Evolutionary conservation across 1,140 invertebrate species (phyloP).

Genomic region (Tetraneura akinire): DNA sequence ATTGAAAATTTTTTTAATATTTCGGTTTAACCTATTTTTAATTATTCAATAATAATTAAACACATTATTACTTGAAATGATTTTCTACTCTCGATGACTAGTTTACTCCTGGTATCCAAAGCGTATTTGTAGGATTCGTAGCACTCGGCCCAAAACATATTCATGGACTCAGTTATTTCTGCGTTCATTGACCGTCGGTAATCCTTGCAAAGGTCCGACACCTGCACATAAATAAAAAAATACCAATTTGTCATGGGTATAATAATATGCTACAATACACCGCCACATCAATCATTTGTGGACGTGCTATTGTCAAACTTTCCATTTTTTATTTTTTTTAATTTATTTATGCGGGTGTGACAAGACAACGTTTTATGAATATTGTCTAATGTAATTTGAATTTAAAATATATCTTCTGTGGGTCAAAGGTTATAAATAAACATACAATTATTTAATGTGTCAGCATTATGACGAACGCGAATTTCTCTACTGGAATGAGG

Average conservation of each 20-base stretch:
- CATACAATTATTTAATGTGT: slow-evolving; percentile 37
- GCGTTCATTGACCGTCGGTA: slow-evolving; percentile 58
- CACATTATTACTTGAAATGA: slow-evolving; percentile 65
- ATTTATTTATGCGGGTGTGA: slow-evolving; percentile 26
- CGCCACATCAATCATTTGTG: slow-evolving; percentile 23
- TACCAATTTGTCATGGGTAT: neutral
- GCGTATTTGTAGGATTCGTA: slow-evolving; percentile 65
- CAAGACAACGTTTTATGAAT: slow-evolving; percentile 29
- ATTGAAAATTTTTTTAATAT: too few species aligned
- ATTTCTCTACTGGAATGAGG: slow-evolving; percentile 33
- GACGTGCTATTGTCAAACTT: slow-evolving; percentile 13
- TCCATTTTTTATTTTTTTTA: too few species aligned
- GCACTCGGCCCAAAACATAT: slow-evolving; percentile 66
- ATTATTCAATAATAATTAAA: too few species aligned
- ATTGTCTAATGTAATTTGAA: slow-evolving; percentile 42
- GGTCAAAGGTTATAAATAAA: slow-evolving; percentile 47
- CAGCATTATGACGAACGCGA: slow-evolving; percentile 5
- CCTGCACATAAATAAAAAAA: slow-evolving; percentile 25
- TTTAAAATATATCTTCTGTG: slow-evolving; percentile 25
- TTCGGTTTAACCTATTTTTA: too few species aligned
- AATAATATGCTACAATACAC: too few species aligned
- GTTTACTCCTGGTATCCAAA: slow-evolving; percentile 63
- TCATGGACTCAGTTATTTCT: slow-evolving; percentile 62
- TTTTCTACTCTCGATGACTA: slow-evolving; percentile 64
- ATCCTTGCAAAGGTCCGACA: slow-evolving; percentile 41